Evolutionary conservation across 2,797 vertebrate genomes (phyloP).

Genomic region (Peromyscus nudipes): DNA sequence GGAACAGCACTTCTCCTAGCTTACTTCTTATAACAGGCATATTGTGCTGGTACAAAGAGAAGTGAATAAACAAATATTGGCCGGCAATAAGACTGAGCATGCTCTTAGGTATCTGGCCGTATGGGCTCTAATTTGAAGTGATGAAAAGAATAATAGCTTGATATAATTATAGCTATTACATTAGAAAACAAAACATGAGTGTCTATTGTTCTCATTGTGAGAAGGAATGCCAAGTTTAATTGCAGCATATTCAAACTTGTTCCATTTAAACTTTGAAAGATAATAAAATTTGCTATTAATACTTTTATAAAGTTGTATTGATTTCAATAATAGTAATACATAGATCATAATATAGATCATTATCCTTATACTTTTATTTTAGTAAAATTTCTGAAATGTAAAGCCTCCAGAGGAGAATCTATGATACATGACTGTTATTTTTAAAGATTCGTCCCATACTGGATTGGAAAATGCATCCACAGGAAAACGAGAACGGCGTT

Average conservation of each 20-base stretch:
- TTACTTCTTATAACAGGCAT: not conserved
- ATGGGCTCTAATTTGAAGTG: not conserved
- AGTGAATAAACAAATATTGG: slow-evolving; percentile 24
- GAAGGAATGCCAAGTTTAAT: slow-evolving; percentile 37
- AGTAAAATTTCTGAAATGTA: slow-evolving; percentile 10
- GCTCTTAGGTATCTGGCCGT: not conserved
- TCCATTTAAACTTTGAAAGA: slow-evolving; percentile 26
- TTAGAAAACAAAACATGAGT: slow-evolving; percentile 1
- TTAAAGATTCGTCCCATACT: not conserved
- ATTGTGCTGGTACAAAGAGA: not conserved
- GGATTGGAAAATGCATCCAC: not conserved
- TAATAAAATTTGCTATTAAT: not conserved
- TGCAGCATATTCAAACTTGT: not conserved
- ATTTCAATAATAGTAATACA: not conserved
- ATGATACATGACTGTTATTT: not conserved
- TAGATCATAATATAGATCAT: not conserved
- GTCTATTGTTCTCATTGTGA: slow-evolving; percentile 27
- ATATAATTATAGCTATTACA: not conserved
- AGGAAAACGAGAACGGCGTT: not conserved
- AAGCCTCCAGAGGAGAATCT: not conserved
- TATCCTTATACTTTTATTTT: not conserved
- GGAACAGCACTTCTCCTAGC: not conserved
- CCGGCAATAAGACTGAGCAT: not conserved
- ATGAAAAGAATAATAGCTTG: not conserved
- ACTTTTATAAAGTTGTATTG: not conserved